These are phyloP conservation scores for Nasonovia ribisnigri DNA, from an alignment of 2,888 invertebrate species.

Conservation along the genomic window DNA sequence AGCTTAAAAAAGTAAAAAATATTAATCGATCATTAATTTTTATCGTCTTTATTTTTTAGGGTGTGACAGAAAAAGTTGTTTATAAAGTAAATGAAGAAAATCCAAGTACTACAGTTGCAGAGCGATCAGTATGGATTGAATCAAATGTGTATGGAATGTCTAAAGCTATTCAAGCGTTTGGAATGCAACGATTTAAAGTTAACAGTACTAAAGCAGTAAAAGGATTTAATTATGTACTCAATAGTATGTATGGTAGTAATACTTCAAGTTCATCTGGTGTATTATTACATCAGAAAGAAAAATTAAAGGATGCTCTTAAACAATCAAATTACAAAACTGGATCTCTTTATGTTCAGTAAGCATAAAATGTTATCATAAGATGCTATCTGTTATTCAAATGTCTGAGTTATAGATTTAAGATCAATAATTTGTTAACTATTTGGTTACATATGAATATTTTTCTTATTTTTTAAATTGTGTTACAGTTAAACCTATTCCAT, in stretches of 20 bases:
- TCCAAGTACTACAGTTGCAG: constrained; percentile 81
- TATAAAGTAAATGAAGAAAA: constrained; percentile 82
- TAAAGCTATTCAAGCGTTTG: constrained; percentile 89
- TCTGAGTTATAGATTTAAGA: not conserved
- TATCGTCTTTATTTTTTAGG: constrained; percentile 74
- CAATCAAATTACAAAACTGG: constrained; percentile 60
- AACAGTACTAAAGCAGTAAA: constrained; percentile 85
- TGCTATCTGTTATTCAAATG: not conserved
- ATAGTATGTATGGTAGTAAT: constrained; percentile 77
- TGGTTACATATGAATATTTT: not conserved
- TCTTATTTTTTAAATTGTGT: not conserved
- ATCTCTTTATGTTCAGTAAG: constrained; percentile 53
- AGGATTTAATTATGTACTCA: constrained; percentile 88
- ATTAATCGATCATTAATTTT: no score
- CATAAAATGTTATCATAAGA: not conserved
- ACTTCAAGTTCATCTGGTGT: constrained; percentile 37
- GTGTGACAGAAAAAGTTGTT: constrained; percentile 89
- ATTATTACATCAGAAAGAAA: constrained; percentile 60
- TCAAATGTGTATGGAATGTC: constrained; percentile 91
- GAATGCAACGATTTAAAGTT: constrained; percentile 88
- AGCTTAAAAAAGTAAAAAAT: no score
- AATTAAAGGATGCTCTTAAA: constrained; percentile 60
- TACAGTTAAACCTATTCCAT: constrained; percentile 50
- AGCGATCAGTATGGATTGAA: constrained; percentile 89
- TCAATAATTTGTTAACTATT: not conserved